Evolutionary conservation across 2,113 vertebrate genomes (phyloP).

Genomic region (Ophthalmotilapia sp.): DNA sequence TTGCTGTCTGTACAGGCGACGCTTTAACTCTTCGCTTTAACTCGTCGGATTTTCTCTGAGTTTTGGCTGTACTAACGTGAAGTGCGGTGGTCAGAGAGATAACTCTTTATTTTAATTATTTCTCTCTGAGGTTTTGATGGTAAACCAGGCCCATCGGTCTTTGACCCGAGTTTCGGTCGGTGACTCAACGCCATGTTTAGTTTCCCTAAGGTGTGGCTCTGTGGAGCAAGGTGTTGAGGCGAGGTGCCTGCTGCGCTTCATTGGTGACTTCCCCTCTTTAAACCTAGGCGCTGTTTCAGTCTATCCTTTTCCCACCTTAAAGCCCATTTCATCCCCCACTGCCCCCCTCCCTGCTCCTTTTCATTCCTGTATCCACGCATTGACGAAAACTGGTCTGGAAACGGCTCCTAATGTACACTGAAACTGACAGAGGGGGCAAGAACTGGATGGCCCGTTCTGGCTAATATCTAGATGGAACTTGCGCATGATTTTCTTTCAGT

Average conservation of each 20-base stretch:
- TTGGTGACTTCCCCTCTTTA: not conserved
- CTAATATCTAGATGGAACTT: not conserved
- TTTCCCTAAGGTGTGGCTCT: slow-evolving; percentile 66
- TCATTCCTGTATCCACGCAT: slow-evolving; percentile 4
- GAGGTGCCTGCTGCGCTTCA: not conserved
- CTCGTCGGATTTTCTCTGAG: too few species aligned
- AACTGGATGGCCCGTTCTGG: not conserved
- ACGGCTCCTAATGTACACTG: not conserved
- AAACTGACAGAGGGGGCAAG: not conserved
- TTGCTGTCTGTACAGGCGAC: not conserved
- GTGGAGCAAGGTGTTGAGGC: slow-evolving; percentile 30
- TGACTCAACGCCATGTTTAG: slow-evolving; percentile 58
- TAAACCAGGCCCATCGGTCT: not conserved
- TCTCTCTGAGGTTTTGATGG: not conserved
- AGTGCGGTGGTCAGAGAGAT: rapidly evolving
- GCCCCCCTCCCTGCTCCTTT: not conserved
- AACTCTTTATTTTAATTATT: not conserved
- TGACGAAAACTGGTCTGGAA: not conserved
- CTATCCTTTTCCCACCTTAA: not conserved
- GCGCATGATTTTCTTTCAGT: not conserved
- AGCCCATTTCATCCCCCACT: not conserved
- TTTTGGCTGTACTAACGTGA: not conserved
- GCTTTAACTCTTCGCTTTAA: not conserved
- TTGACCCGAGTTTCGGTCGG: slow-evolving; percentile 63
- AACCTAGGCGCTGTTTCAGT: not conserved